Base-by-base conservation (phyloP, 2,797 vertebrate species). In the Dendrocincla fuliginosa region DNA sequence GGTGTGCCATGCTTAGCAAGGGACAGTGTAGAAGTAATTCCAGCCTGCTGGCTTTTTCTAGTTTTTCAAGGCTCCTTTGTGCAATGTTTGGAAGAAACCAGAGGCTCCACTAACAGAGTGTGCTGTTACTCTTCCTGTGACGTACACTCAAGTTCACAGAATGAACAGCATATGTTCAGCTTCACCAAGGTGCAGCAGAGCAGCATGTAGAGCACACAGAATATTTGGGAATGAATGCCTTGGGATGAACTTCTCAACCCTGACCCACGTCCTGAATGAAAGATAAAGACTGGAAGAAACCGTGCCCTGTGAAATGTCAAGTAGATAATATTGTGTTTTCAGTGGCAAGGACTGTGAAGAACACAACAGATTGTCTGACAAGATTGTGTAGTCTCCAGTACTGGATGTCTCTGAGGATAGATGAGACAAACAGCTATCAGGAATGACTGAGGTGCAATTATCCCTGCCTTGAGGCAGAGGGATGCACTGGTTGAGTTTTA, bases 351-450 rank as follows among this genome's bases (percentile, higher is more conserved):
- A 57, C 79, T 91, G 56, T 15, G 57, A 91, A 69, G 27, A 33
- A 91, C 65, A 94, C 30, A 91, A 57, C 64, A 92, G 94, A 95
- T 95, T 92, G 91, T 77, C 87, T 95, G 89, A 69, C 82, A 81
- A 94, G 87, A 95, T 78, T 92, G 53, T 50, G 69, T 61, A 68
- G 91, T 95, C 84, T 93, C 89, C 76, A 88, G 22, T 22, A 22
- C 1, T 69, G 68, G 41, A 55, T 56, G 7, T 84, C 89, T 91
- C 56, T 75, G 77, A 80, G 82, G 69, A 47, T 13, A 57, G 44
- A 85, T 57, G 74, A 92, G 71, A 74, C 47, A 83, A 91, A 80
- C 22, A 71, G 27, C 53, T 86, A 84, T 32, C 76, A 85, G 69
- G 63, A 78, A 63, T 37, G 41, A 64, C 49, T 76, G 71, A 91